Base-by-base conservation (phyloP, 2,797 vertebrate species). In the Labroides dimidiatus region DNA sequence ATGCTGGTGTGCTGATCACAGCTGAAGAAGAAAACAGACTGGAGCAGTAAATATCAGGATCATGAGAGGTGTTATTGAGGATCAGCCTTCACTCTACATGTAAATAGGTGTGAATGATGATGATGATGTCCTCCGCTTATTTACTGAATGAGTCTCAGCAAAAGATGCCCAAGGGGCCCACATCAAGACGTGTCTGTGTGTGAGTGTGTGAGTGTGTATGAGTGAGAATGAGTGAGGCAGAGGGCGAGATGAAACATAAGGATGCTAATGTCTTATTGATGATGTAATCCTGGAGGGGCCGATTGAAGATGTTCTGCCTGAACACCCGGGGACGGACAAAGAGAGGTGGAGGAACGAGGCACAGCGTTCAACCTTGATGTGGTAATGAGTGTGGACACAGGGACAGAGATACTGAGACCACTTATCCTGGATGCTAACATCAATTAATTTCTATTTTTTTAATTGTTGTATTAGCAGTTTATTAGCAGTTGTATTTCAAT, bases 241-340 rank as follows among this genome's bases (percentile, higher is more conserved):
- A 20, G 44, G 36, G 24, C 20, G 59, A 72, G 74, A 81, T 71
- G 82, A 88, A 81, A 82, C 78, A 81, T 84, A 89, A 73, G 75
- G 77, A 89, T 80, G 80, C 67, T 87, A 86, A 84, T 84, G 81
- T 85, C 86, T 91, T 91, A 85, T 86, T 91, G 90, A 91, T 93
- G 89, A 60, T 87, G 89, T 84, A 88, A 92, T 89, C 85, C 69
- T 88, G 76, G 71, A 87, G 85, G 75, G 69, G 71, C 73, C 79
- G 77, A 76, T 87, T 93, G 94, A 93, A 74, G 59, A 91, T 87
- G 61, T 81, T 81, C 59, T 43, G 20, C 53, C 20, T 64, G 64
- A 36, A 30, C 74, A 67, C 59, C n/a, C 59, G 72, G 54, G 61
- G 66, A 71, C 8, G 49, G 53, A 69, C 62, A 76, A 65, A 84